A percentile compares a stretch with the other conserved stretches of the same genome.
These are phyloP conservation scores for Geopemphigus sp. DNA, from an alignment of 1,140 invertebrate species.

Conservation along the genomic window DNA sequence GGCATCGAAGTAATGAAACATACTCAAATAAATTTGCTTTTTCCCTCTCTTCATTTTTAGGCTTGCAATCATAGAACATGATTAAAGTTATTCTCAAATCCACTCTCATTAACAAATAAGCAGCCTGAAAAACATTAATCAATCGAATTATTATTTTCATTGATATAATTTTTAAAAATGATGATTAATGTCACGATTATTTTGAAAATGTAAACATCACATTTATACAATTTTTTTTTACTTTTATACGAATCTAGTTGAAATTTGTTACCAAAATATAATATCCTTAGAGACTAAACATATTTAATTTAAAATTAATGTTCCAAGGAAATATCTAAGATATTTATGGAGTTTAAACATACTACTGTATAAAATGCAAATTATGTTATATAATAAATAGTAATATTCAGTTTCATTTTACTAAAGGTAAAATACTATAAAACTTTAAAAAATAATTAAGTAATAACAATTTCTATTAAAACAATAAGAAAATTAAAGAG, in stretches of 20 bases:
- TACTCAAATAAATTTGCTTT: slow-evolving; percentile 25
- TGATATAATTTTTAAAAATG: too few species aligned
- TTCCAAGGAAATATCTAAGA: too few species aligned
- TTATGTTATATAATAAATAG: too few species aligned
- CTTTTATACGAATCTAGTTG: background rate
- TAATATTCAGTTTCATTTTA: too few species aligned
- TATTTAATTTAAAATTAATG: too few species aligned
- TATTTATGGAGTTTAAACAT: too few species aligned
- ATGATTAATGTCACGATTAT: background rate
- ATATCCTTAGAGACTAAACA: background rate
- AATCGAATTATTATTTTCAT: background rate
- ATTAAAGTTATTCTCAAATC: slow-evolving; percentile 28
- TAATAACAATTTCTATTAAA: background rate
- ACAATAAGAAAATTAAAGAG: background rate
- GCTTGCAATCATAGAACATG: background rate
- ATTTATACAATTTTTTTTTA: background rate
- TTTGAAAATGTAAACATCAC: background rate
- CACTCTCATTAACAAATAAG: slow-evolving; percentile 2
- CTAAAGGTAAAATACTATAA: too few species aligned
- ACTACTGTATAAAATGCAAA: too few species aligned
- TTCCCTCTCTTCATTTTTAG: slow-evolving; percentile 39
- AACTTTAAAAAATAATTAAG: background rate
- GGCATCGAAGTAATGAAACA: slow-evolving; percentile 32
- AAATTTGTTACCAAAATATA: background rate
- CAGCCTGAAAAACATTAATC: slow-evolving; percentile 11